Evolutionary conservation across 2,797 vertebrate species (phyloP).

Genomic region (Myotis planiceps): DNA sequence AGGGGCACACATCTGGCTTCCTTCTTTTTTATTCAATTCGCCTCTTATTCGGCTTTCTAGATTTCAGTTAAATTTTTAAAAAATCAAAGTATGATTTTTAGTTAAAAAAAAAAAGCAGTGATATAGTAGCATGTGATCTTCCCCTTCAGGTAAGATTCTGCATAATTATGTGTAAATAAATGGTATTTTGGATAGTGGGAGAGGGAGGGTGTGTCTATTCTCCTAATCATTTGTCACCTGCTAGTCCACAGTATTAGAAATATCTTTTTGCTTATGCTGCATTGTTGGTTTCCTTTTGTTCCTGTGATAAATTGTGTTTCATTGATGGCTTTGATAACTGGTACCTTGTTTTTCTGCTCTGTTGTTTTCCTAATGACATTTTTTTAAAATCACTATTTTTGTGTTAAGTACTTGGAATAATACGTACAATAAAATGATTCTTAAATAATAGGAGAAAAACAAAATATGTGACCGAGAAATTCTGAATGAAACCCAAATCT

Average conservation of each 20-base stretch:
- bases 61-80: conserved; percentile 40
- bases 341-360: background rate
- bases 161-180: background rate
- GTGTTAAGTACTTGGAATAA: background rate
- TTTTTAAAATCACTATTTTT: background rate
- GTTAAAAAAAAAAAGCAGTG: background rate
- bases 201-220: background rate
- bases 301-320: conserved; percentile 43
- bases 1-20: background rate
- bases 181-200: background rate
- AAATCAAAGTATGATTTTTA: conserved; percentile 24
- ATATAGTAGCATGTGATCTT: conserved; percentile 8
- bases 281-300: conserved; percentile 50
- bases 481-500: background rate
- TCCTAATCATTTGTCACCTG: background rate
- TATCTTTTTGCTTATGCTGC: conserved; percentile 15
- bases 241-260: background rate
- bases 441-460: conserved; percentile 16
- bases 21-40: background rate
- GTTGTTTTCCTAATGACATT: background rate
- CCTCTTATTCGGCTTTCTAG: background rate
- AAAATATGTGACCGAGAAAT: background rate
- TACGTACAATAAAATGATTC: background rate
- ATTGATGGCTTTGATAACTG: background rate
- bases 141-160: conserved; percentile 54